Percentiles rank a stretch among this genome's conserved stretches.
These are phyloP conservation scores for Saguinus oedipus DNA, from an alignment of 2,797 vertebrate genomes.

Conservation along the genomic window DNA sequence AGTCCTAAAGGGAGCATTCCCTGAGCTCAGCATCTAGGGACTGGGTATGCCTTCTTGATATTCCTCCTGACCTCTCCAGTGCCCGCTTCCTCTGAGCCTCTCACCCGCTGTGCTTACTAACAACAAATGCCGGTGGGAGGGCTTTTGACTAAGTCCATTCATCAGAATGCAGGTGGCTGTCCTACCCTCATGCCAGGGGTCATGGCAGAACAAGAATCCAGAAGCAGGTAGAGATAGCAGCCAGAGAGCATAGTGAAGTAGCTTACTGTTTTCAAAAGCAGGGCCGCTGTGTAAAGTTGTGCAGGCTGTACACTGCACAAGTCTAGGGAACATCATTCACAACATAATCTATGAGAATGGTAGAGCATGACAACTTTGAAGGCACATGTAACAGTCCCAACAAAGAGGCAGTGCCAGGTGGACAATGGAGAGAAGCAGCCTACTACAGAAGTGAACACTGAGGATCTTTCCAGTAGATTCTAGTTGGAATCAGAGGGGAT, in stretches of 20 bases:
- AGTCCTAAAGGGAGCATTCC: neutral
- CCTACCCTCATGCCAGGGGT: neutral
- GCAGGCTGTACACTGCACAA: neutral
- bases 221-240: neutral
- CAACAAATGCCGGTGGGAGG: neutral
- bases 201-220: neutral
- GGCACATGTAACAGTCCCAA: neutral
- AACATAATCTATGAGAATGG: neutral
- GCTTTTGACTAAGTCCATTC: neutral
- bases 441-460: neutral
- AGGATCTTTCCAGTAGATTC: neutral
- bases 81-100: neutral
- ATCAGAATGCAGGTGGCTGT: neutral
- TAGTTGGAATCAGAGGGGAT: neutral
- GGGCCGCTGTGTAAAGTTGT: neutral
- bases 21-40: neutral
- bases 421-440: neutral
- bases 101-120: neutral
- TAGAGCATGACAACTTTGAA: neutral
- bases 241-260: neutral
- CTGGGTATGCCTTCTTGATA: neutral
- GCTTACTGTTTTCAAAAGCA: neutral
- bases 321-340: neutral
- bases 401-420: neutral
- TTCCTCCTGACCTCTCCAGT: neutral